Evolutionary conservation across 2,797 vertebrate genomes (phyloP).

Genomic region (Leuciscus waleckii): DNA sequence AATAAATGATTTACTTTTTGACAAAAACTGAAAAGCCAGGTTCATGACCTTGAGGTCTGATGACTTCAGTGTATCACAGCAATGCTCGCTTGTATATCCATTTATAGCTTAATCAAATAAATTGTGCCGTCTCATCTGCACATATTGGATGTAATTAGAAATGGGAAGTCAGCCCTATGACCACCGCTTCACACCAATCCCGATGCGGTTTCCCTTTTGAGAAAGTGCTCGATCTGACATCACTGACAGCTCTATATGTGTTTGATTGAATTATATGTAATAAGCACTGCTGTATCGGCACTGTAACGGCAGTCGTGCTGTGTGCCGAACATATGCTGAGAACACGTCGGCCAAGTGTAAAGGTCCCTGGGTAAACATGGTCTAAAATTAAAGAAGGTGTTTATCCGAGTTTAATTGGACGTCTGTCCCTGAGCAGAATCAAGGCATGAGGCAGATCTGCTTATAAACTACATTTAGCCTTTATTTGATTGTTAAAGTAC

Average conservation of each 20-base stretch:
- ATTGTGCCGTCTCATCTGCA: neutral
- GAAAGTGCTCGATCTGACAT: conserved; percentile 22
- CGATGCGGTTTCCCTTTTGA: neutral
- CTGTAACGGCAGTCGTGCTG: neutral
- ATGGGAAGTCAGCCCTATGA: conserved; percentile 23
- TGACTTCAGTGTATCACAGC: neutral
- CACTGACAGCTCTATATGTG: conserved; percentile 34
- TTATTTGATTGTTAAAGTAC: conserved; percentile 55
- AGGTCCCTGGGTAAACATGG: conserved; percentile 65
- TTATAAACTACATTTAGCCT: conserved; percentile 52
- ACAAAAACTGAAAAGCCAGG: neutral
- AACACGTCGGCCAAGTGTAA: conserved; percentile 63
- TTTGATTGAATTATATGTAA: conserved; percentile 53
- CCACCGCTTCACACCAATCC: conserved; percentile 21
- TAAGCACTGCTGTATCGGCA: conserved; percentile 33
- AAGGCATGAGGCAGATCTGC: conserved; percentile 23
- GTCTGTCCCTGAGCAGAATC: conserved; percentile 40
- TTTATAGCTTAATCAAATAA: neutral
- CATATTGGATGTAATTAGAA: conserved; percentile 23
- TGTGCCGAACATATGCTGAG: conserved; percentile 48
- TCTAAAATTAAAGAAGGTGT: conserved; percentile 70
- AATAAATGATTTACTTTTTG: neutral
- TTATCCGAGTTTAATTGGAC: conserved; percentile 62
- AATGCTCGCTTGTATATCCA: neutral
- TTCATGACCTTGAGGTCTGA: neutral